A percentile compares a stretch with the other conserved stretches of the same genome.
Evolutionary conservation across 2,888 invertebrate species (phyloP).

Genomic region (Heterodera filipjevi): DNA sequence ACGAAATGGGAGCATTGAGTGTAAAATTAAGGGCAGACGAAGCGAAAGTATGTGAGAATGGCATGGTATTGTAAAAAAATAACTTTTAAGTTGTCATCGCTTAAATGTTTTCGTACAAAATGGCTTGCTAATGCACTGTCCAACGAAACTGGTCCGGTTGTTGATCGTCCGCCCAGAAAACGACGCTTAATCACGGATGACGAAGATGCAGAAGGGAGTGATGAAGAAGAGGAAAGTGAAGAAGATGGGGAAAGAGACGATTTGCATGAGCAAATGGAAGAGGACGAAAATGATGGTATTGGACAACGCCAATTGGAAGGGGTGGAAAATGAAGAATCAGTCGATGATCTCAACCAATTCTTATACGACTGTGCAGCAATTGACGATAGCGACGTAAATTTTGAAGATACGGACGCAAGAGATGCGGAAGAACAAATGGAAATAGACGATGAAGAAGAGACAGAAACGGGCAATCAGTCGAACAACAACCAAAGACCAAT

Average conservation of each 20-base stretch:
- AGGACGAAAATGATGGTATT: not conserved
- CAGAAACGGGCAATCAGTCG: not conserved
- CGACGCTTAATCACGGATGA: not conserved
- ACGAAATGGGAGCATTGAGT: constrained; percentile 4
- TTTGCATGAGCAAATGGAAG: constrained; percentile 4
- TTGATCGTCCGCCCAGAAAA: not conserved
- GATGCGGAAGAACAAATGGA: constrained; percentile 9
- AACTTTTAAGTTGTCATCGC: not conserved
- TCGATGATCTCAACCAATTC: not conserved
- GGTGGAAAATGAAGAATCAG: not conserved
- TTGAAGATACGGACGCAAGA: not conserved
- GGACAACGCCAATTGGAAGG: not conserved
- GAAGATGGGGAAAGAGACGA: not conserved
- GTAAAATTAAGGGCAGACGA: constrained; percentile 7
- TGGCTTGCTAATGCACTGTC: not conserved
- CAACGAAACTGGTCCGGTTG: not conserved
- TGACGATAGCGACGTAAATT: not conserved
- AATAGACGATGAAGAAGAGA: not conserved
- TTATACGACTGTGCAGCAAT: constrained; percentile 2
- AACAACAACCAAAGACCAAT: not conserved
- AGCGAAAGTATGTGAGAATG: constrained; percentile 7
- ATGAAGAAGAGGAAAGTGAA: not conserved
- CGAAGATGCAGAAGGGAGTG: not conserved
- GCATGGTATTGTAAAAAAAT: no score
- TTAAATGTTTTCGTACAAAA: not conserved